phyloP scores from a whole-genome alignment of 92 coral and sea anemone species.

The Micromussa lordhowensis region DNA sequence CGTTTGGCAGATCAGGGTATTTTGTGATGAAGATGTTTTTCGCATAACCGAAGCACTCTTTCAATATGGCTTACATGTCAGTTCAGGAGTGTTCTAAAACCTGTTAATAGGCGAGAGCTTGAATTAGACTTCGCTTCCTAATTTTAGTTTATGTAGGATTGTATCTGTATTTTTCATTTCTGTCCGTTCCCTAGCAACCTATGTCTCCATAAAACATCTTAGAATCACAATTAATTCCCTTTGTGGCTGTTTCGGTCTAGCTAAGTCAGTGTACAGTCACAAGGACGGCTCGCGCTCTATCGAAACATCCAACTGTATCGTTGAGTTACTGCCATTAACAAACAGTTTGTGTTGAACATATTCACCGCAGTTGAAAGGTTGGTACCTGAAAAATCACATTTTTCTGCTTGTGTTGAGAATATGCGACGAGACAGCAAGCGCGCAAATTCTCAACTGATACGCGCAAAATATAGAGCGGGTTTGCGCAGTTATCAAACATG shows the following conservation, averaged over 20 bases:
- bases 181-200: conserved; percentile 1
- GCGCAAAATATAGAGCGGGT: not conserved
- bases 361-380: not conserved
- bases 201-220: conserved; percentile 12
- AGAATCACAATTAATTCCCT: not conserved
- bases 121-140: not conserved
- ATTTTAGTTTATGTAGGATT: not conserved
- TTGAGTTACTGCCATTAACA: not conserved
- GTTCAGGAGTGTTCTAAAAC: not conserved
- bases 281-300: not conserved
- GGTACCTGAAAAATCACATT: not conserved
- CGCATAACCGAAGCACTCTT: not conserved
- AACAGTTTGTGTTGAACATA: not conserved
- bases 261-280: not conserved
- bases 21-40: not conserved
- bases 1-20: not conserved
- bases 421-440: not conserved
- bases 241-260: not conserved
- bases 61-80: not conserved
- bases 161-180: not conserved
- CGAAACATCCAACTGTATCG: not conserved
- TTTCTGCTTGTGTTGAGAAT: not conserved
- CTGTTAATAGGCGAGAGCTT: not conserved
- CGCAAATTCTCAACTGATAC: not conserved
- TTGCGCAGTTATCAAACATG: not conserved